Percentiles rank a stretch among this genome's conserved stretches.
phyloP scores from a whole-genome alignment of 2,797 vertebrate genomes.

The Acanthurus leucopareius region DNA sequence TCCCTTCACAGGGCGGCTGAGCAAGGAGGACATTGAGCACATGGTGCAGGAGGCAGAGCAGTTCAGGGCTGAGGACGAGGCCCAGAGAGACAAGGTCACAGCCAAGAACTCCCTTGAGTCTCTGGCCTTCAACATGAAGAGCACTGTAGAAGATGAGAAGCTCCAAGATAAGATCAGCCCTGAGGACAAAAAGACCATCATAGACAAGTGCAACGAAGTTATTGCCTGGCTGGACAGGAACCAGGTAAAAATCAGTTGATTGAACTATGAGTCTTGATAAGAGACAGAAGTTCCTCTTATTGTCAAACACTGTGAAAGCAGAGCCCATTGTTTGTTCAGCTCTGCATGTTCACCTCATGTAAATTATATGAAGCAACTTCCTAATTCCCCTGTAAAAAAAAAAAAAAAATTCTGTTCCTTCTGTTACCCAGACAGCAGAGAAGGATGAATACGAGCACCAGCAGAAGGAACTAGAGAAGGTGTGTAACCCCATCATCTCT shows the following conservation, averaged over 20 bases:
- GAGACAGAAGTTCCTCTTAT: background rate
- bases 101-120: slow-evolving; percentile 88
- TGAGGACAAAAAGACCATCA: slow-evolving; percentile 86
- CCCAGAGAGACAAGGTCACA: slow-evolving; percentile 85
- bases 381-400: slow-evolving; percentile 1
- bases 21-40: slow-evolving; percentile 89
- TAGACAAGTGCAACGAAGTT: slow-evolving; percentile 88
- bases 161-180: slow-evolving; percentile 87
- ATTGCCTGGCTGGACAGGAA: slow-evolving; percentile 89
- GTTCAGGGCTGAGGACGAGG: slow-evolving; percentile 86
- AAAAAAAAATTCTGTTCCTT: background rate
- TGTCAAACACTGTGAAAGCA: slow-evolving; percentile 26
- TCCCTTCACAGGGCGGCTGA: slow-evolving; percentile 81
- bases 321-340: background rate
- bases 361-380: background rate
- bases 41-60: slow-evolving; percentile 89
- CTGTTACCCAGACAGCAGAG: slow-evolving; percentile 82
- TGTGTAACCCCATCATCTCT: slow-evolving; percentile 87
- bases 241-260: slow-evolving; percentile 78
- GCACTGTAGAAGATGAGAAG: slow-evolving; percentile 88
- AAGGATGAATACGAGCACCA: slow-evolving; percentile 89
- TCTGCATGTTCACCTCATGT: background rate
- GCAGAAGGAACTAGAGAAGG: slow-evolving; percentile 89
- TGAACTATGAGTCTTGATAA: background rate
- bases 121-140: slow-evolving; percentile 89